phyloP scores from a whole-genome alignment of 2,888 invertebrate species.

The Actias luna region DNA sequence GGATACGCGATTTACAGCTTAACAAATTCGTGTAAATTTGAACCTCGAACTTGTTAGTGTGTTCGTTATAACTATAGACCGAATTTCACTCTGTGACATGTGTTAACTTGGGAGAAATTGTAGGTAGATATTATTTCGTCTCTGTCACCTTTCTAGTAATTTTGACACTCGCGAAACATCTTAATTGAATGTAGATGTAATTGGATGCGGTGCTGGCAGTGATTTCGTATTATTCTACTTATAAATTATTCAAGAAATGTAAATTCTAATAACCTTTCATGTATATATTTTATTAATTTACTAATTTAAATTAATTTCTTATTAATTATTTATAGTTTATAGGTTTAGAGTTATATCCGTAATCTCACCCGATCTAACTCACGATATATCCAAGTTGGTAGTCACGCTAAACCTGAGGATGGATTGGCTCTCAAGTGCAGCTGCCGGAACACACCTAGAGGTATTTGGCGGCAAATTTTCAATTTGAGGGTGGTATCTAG shows the following conservation, averaged over 20 bases:
- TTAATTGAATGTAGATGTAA: constrained; percentile 43
- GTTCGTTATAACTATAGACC: constrained; percentile 7
- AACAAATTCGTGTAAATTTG: constrained; percentile 8
- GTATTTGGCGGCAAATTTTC: too few relatives aligned
- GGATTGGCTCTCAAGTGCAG: too few relatives aligned
- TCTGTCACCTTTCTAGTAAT: constrained; percentile 32
- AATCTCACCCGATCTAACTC: too few relatives aligned
- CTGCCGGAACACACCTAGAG: too few relatives aligned
- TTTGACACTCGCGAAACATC: constrained; percentile 49
- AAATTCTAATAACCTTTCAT: constrained; percentile 22
- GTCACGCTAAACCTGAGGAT: too few relatives aligned
- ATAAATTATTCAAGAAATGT: constrained; percentile 33
- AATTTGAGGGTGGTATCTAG: too few relatives aligned
- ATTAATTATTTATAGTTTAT: too few relatives aligned
- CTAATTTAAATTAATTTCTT: too few relatives aligned
- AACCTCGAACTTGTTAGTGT: constrained; percentile 7
- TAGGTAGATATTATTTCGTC: constrained; percentile 39
- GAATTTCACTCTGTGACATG: not conserved
- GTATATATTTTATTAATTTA: constrained; percentile 12
- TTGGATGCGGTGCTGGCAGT: constrained; percentile 39
- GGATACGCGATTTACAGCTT: constrained; percentile 6
- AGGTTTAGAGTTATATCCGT: too few relatives aligned
- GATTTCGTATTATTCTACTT: constrained; percentile 39
- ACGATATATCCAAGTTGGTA: too few relatives aligned
- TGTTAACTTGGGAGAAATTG: constrained; percentile 39